Evolutionary conservation across 1,140 invertebrate species (phyloP).

Genomic region (Asobara japonica): DNA sequence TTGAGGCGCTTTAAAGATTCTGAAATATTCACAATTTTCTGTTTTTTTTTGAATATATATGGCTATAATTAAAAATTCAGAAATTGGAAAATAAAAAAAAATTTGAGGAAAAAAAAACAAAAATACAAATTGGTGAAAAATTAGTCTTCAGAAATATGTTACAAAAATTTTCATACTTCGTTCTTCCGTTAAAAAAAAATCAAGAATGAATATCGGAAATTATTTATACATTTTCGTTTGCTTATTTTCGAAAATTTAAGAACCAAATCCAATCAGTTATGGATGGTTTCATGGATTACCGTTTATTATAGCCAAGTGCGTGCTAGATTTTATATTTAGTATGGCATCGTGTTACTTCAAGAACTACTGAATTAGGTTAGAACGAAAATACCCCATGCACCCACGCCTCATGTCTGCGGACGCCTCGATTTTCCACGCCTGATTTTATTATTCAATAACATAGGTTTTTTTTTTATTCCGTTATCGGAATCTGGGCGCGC

Average conservation of each 20-base stretch:
- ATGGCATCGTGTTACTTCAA: conserved; percentile 55
- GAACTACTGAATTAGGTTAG: conserved; percentile 63
- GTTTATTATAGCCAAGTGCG: conserved; percentile 46
- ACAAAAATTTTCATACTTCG: too few relatives aligned
- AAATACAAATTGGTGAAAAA: too few relatives aligned
- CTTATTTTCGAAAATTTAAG: too few relatives aligned
- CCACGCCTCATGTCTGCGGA: conserved; percentile 20
- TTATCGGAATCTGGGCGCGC: too few relatives aligned
- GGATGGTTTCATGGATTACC: conserved; percentile 20
- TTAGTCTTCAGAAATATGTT: too few relatives aligned
- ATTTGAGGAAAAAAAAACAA: too few relatives aligned
- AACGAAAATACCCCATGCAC: conserved; percentile 59
- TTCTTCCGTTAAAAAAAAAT: too few relatives aligned
- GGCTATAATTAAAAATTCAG: too few relatives aligned
- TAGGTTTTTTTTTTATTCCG: background rate
- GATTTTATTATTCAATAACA: conserved; percentile 3
- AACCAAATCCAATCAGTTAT: background rate
- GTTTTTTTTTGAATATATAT: too few relatives aligned
- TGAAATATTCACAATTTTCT: too few relatives aligned
- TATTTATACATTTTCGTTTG: too few relatives aligned
- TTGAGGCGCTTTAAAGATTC: background rate
- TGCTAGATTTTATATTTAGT: conserved; percentile 65
- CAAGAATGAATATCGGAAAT: too few relatives aligned
- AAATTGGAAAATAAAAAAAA: background rate
- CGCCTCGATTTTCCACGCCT: background rate